Percentiles rank a stretch among this genome's conserved stretches.
phyloP scores from a whole-genome alignment of 2,888 invertebrate species.

The Patella caerulea region DNA sequence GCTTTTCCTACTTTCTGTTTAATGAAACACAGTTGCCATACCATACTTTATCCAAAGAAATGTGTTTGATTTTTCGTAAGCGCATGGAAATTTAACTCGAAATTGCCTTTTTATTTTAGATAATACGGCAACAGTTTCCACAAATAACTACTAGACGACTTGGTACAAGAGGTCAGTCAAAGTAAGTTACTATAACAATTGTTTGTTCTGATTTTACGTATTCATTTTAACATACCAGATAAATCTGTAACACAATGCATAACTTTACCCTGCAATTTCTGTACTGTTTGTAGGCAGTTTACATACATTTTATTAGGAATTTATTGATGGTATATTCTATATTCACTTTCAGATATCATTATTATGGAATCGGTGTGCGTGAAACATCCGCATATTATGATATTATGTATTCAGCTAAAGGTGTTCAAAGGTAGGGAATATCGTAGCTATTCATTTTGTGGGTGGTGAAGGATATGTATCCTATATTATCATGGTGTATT shows the following conservation, averaged over 20 bases:
- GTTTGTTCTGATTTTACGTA: no score
- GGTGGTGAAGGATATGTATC: no score
- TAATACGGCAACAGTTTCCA: constrained; percentile 75
- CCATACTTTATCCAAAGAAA: no score
- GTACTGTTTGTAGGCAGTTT: no score
- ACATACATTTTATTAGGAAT: not conserved
- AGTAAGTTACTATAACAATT: constrained; percentile 57
- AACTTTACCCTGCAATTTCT: no score
- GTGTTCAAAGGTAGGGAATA: constrained; percentile 62
- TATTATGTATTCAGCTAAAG: constrained; percentile 72
- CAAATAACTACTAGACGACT: constrained; percentile 73
- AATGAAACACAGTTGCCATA: no score
- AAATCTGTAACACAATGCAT: no score
- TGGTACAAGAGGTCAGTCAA: constrained; percentile 74
- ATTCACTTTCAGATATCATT: constrained; percentile 70
- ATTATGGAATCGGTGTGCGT: constrained; percentile 74
- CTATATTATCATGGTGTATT: no score
- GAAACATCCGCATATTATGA: constrained; percentile 73
- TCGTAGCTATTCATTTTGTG: not conserved
- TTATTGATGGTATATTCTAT: not conserved
- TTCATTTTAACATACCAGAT: no score
- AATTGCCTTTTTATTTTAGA: constrained; percentile 67
- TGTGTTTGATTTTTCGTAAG: no score
- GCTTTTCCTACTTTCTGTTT: no score
- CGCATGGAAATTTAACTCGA: no score